phyloP scores from a whole-genome alignment of 2,888 invertebrate genomes.

The Mesorhabditis spiculigera region DNA sequence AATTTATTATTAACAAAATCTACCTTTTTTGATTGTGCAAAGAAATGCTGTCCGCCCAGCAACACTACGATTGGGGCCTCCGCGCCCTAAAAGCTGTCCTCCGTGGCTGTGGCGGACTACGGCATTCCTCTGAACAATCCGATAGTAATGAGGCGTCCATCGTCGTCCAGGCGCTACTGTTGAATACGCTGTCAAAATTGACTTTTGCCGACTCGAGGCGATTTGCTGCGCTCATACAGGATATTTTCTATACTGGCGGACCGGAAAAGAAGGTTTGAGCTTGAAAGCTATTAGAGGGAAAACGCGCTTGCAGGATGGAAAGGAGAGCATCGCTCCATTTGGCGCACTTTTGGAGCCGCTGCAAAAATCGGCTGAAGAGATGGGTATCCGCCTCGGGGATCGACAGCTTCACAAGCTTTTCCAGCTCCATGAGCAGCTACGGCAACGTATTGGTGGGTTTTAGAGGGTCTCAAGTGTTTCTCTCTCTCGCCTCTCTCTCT shows the following conservation, averaged over 20 bases:
- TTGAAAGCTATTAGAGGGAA: background rate
- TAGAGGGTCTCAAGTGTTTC: too few relatives aligned
- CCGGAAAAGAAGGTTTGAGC: slow-evolving; percentile 60
- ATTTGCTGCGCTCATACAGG: slow-evolving; percentile 76
- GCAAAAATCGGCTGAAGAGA: slow-evolving; percentile 35
- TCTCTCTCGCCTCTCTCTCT: too few relatives aligned
- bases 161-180: slow-evolving; percentile 72
- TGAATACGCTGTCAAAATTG: slow-evolving; percentile 80
- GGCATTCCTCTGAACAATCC: background rate
- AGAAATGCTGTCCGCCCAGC: slow-evolving; percentile 80
- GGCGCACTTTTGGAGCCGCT: slow-evolving; percentile 45
- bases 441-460: slow-evolving; percentile 80
- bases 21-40: slow-evolving; percentile 60
- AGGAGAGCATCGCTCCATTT: slow-evolving; percentile 26
- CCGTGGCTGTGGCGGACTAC: slow-evolving; percentile 62
- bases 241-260: slow-evolving; percentile 77
- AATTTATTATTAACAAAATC: too few relatives aligned
- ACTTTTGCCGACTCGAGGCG: slow-evolving; percentile 74
- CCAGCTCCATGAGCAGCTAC: slow-evolving; percentile 87
- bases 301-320: background rate
- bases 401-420: slow-evolving; percentile 68
- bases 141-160: slow-evolving; percentile 67
- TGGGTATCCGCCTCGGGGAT: slow-evolving; percentile 39
- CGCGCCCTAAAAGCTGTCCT: slow-evolving; percentile 90
- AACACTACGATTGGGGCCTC: slow-evolving; percentile 98